Evolutionary conservation across 2,888 invertebrate genomes (phyloP), one percentile per base, ranked within the genome.

Genomic region (Boloria selene): DNA sequence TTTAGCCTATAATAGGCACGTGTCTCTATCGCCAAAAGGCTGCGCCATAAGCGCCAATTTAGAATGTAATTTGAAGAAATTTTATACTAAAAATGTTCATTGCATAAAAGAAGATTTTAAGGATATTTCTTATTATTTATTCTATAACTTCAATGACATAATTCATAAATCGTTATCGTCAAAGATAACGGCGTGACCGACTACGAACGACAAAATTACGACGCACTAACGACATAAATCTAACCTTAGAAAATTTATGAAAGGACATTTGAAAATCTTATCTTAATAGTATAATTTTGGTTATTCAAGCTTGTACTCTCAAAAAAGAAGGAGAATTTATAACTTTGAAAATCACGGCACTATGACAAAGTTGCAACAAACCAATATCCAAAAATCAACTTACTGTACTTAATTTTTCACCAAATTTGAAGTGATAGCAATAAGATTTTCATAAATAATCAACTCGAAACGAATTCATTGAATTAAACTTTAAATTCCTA

Each of bases 141-240:
- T 55, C 13, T 49, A 47, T 49, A 45, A 62, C 50, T 31, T 70
- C 69, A 68, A 63, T 72, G 72, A 74, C 74, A 71, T 72, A 80
- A 72, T 74, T 72, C 74, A 71, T 72, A 80, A 72, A 74, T 72
- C 72, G 81, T 82, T 87, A 88, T 84, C 86, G 80, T 84, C 79
- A 75, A 80, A 85, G 90, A 90, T 90, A 90, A 90, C 88, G 84
- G 85, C 86, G 79, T 83, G 85, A 85, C 86, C 83, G 70, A 73
- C 70, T 70, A 88, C 83, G 86, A 85, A 85, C 84, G 81, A 82
- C 77, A 75, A 85, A 88, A 87, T 84, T 90, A 86, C 89, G 88
- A 89, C 90, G 90, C 90, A 91, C 82, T 86, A 84, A 75, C 76
- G 75, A 75, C 81, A 79, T 78, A 65, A 18, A 14, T 17, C 49